These are phyloP conservation scores for Sterna hirundo DNA, from an alignment of 2,113 vertebrate genomes.

Conservation along the genomic window DNA sequence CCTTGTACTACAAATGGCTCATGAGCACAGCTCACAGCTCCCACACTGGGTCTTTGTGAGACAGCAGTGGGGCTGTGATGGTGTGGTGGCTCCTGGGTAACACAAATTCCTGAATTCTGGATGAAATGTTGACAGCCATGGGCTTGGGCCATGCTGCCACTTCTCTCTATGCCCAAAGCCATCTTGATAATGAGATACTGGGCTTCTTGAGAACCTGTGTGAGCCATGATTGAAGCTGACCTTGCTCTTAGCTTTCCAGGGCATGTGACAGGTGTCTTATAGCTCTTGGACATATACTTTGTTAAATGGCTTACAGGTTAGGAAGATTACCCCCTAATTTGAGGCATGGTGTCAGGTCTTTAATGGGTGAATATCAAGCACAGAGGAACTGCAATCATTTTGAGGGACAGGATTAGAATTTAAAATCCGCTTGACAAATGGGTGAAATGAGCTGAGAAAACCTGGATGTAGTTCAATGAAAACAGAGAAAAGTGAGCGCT, in stretches of 20 bases:
- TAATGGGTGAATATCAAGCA: neutral
- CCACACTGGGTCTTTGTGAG: neutral
- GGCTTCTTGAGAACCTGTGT: neutral
- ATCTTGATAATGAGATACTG: neutral
- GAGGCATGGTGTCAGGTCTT: neutral
- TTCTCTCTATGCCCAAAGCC: neutral
- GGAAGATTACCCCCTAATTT: neutral
- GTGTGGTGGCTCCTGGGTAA: neutral
- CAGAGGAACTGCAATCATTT: neutral
- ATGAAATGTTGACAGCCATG: neutral
- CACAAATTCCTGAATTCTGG: neutral
- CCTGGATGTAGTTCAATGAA: conserved; percentile 48
- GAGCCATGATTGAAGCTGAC: neutral
- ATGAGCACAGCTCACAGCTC: neutral
- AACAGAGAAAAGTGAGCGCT: conserved; percentile 2
- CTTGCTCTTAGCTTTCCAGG: neutral
- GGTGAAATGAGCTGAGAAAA: conserved; percentile 54
- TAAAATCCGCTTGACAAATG: conserved; percentile 46
- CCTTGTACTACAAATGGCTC: neutral
- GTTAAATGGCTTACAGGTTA: neutral
- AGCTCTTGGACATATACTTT: neutral
- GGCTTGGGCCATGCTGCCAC: neutral
- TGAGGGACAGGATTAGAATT: conserved; percentile 20
- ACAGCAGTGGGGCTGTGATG: neutral
- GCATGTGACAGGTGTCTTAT: neutral